A percentile compares a stretch with the other conserved stretches of the same genome.
Evolutionary conservation across 2,113 vertebrate species (phyloP).

Genomic region (Sitta europaea): DNA sequence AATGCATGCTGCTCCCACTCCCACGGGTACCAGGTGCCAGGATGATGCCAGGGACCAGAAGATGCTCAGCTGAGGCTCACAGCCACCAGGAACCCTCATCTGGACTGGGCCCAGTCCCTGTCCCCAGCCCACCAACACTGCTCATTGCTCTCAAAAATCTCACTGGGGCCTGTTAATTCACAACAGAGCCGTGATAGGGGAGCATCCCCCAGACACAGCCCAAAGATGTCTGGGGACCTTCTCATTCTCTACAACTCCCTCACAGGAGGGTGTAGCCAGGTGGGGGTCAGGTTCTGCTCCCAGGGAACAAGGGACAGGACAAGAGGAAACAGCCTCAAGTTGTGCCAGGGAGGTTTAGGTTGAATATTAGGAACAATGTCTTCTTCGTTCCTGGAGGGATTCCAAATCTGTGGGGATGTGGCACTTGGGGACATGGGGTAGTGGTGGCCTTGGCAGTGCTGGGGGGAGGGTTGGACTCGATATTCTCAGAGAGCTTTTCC

Average conservation of each 20-base stretch:
- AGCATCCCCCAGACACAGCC: background rate
- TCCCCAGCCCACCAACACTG: rapidly evolving
- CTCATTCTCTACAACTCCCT: background rate
- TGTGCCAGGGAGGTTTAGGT: background rate
- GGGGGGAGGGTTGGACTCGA: background rate
- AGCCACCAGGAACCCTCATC: background rate
- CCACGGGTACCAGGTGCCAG: background rate
- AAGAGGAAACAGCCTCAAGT: background rate
- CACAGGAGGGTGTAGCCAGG: background rate
- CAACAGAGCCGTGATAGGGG: rapidly evolving
- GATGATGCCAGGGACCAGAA: background rate
- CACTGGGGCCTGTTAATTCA: background rate
- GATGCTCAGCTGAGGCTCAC: background rate
- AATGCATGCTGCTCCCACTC: background rate
- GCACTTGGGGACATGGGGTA: background rate
- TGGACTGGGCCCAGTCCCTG: background rate
- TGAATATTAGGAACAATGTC: background rate
- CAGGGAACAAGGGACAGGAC: background rate
- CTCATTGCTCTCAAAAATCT: background rate
- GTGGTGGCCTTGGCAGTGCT: background rate
- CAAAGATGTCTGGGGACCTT: background rate
- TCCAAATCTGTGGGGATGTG: background rate
- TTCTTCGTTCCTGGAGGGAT: background rate
- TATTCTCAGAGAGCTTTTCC: background rate
- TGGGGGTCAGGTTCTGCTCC: background rate